phyloP scores from a whole-genome alignment of 1,140 invertebrate species.

The Saccostrea glomerata region DNA sequence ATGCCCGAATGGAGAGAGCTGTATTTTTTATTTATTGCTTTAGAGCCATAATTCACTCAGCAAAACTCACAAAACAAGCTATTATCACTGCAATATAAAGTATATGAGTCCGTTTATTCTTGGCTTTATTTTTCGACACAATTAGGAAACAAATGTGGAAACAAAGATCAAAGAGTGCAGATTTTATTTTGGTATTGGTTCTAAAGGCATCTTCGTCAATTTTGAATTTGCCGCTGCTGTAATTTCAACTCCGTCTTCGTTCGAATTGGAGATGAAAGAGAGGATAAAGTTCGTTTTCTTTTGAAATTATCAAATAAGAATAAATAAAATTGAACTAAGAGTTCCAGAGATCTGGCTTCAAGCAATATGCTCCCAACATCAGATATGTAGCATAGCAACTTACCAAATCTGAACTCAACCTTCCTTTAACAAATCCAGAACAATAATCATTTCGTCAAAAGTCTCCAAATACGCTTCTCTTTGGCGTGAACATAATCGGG shows the following conservation, averaged over 20 bases:
- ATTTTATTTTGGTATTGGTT: neutral
- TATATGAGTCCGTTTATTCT: neutral
- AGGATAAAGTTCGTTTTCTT: no score
- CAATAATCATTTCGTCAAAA: neutral
- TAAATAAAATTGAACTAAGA: no score
- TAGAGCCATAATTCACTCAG: neutral
- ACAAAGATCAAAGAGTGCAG: slow-evolving; percentile 12
- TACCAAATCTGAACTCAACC: neutral
- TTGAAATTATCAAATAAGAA: no score
- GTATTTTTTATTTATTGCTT: slow-evolving; percentile 2
- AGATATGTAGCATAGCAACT: neutral
- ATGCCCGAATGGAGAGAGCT: neutral
- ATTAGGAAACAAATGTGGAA: neutral
- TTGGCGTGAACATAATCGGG: neutral
- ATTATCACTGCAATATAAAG: neutral
- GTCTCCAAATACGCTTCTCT: neutral
- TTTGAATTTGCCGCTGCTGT: no score
- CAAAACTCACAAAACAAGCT: neutral
- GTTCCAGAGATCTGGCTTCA: no score
- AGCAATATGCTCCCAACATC: no score
- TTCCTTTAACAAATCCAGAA: neutral
- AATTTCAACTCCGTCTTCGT: no score
- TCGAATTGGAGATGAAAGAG: no score
- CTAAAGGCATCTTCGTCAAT: neutral
- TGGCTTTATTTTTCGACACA: slow-evolving; percentile 2